A percentile compares a stretch with the other conserved stretches of the same genome.
phyloP scores from a whole-genome alignment of 2,888 invertebrate genomes.

The Romanomermis culicivorax region DNA sequence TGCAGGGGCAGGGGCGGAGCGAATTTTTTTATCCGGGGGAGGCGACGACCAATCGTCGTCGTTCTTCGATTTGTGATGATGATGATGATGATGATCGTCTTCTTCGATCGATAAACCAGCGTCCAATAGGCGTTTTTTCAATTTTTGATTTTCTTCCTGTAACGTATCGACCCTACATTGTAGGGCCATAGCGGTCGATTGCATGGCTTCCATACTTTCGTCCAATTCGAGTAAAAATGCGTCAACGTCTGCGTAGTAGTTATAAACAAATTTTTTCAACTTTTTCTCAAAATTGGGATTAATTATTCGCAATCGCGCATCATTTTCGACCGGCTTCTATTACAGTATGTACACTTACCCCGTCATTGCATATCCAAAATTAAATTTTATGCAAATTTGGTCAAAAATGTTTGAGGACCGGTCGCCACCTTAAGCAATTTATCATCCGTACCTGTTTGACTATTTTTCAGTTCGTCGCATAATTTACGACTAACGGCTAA shows the following conservation, averaged over 20 bases:
- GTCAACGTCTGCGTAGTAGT: constrained; percentile 71
- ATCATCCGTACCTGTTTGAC: constrained; percentile 57
- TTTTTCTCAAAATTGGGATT: too few relatives aligned
- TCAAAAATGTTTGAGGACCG: background rate
- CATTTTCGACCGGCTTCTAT: too few relatives aligned
- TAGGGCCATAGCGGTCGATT: constrained; percentile 77
- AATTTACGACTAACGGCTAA: constrained; percentile 80
- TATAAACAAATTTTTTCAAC: too few relatives aligned
- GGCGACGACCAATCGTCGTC: too few relatives aligned
- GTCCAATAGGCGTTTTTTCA: background rate
- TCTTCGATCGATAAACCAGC: too few relatives aligned
- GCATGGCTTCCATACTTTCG: constrained; percentile 91
- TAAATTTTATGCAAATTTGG: background rate
- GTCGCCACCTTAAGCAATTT: background rate
- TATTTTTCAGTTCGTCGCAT: constrained; percentile 83
- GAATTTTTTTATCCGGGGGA: too few relatives aligned
- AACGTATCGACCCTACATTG: constrained; percentile 67
- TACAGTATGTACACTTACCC: too few relatives aligned
- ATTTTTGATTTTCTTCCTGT: constrained; percentile 36
- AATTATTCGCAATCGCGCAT: too few relatives aligned
- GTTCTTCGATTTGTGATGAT: too few relatives aligned
- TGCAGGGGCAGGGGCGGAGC: too few relatives aligned
- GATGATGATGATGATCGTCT: too few relatives aligned
- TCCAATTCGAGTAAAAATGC: constrained; percentile 84
- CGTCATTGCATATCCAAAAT: background rate